Base-by-base conservation (phyloP, 37 sponge, comb jelly and placozoan species). In the Cliona cf. orientalis region DNA sequence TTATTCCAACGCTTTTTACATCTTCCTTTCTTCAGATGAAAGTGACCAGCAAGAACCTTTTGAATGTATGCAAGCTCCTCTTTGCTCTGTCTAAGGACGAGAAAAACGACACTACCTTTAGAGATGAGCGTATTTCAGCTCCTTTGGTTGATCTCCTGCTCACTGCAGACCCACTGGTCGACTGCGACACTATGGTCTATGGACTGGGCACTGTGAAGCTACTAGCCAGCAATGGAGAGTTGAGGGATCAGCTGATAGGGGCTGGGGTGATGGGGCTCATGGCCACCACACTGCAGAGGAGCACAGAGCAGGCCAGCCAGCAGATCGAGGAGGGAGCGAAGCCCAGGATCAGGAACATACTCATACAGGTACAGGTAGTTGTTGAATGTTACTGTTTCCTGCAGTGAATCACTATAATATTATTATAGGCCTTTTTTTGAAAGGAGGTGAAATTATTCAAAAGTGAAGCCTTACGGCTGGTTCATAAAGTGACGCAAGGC, bases 21-120 rank as follows among this genome's bases (percentile, higher is more conserved):
- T n/a, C n/a, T n/a, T 25, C 55, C 42, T 42, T 65, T 4, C 34
- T 71, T 70, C 39, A 95, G 95, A 77, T 95, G 95, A 62, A 89
- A 74, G 95, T 95, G 74, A 89, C 93, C 28, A 86, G 90, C 5
- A 92, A 84, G 39, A 95, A 95, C 69, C 49, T 95, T 5, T 74
- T 79, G 42, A 95, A 95, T 64, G 83, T 74, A 2, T 88, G 94
- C 79, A 95, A 95, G 45, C 75, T 95, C 19, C 45, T 95, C 2
- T 95, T 92, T 57, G 40, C 85, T 34, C 37, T 92, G 32, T 85
- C 82, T 43, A 80, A 78, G 44, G 59, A 68, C 19, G 94, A 95
- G 19, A 35, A 58, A 0, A 95, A 95, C 58, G 95, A 95, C 55
- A 9, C 55, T 6, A 55, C 76, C 53, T 89, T 95, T 73, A 25